A percentile compares a stretch with the other conserved stretches of the same genome.
phyloP scores from a whole-genome alignment of 2,797 vertebrate genomes.

The Ataeniobius toweri region DNA sequence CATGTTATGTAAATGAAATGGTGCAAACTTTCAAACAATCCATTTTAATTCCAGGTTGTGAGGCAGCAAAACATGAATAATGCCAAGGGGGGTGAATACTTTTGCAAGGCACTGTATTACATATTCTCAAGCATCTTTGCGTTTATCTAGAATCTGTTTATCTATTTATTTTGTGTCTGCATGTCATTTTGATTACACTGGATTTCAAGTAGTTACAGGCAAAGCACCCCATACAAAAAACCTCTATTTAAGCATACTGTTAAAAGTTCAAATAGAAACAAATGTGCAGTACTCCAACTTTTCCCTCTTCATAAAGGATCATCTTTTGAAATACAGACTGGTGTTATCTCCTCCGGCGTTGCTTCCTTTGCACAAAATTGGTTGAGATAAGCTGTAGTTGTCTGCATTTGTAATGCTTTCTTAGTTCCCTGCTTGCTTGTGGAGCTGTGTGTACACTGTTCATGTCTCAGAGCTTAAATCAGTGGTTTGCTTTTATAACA shows the following conservation, averaged over 20 bases:
- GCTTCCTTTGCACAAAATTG: constrained; percentile 9
- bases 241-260: not conserved
- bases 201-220: not conserved
- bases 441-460: constrained; percentile 13
- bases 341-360: constrained; percentile 1
- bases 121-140: not conserved
- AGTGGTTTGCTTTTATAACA: constrained; percentile 55
- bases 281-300: not conserved
- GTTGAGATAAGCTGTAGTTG: constrained; percentile 7
- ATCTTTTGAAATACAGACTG: not conserved
- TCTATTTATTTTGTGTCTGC: not conserved
- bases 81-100: too few relatives aligned
- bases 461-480: constrained; percentile 38
- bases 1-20: too few relatives aligned
- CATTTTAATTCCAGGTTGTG: too few relatives aligned
- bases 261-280: not conserved
- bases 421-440: not conserved
- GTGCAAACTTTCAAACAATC: too few relatives aligned
- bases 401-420: not conserved
- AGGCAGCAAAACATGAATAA: too few relatives aligned
- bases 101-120: too few relatives aligned
- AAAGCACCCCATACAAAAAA: not conserved
- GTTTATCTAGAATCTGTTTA: not conserved
- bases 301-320: not conserved
- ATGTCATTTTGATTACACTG: too few relatives aligned